Percentiles rank a stretch among this genome's conserved stretches.
Evolutionary conservation across 2,113 vertebrate genomes (phyloP).

Genomic region (Bubo bubo): DNA sequence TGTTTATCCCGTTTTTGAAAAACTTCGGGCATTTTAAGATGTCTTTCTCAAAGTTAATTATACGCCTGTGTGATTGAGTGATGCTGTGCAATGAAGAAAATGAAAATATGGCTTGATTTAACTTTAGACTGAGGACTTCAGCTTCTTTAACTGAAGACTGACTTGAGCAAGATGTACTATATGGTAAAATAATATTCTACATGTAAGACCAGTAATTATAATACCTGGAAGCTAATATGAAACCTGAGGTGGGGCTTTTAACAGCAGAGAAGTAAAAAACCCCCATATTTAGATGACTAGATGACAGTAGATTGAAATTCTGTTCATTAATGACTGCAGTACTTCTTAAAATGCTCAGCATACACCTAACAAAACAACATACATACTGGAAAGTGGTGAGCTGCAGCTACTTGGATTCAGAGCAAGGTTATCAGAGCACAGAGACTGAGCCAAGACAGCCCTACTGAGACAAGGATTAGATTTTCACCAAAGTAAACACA

Average conservation of each 20-base stretch:
- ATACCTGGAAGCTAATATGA: neutral
- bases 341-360: conserved; percentile 31
- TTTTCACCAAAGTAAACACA: neutral
- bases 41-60: neutral
- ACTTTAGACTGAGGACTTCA: neutral
- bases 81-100: neutral
- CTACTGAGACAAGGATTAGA: neutral
- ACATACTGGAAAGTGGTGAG: neutral
- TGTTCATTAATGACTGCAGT: conserved; percentile 49
- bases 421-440: neutral
- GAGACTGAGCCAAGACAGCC: neutral
- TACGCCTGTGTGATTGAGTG: neutral
- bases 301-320: conserved; percentile 41
- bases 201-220: neutral
- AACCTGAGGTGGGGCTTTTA: neutral
- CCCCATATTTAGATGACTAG: neutral
- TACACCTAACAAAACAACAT: neutral
- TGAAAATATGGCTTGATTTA: neutral
- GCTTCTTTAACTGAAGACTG: neutral
- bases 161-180: neutral
- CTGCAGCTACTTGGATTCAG: neutral
- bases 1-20: neutral
- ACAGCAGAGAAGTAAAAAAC: neutral
- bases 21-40: neutral
- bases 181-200: neutral